These are phyloP conservation scores for Papilio aristodemus DNA, from an alignment of 1,140 invertebrate species.

Conservation along the genomic window DNA sequence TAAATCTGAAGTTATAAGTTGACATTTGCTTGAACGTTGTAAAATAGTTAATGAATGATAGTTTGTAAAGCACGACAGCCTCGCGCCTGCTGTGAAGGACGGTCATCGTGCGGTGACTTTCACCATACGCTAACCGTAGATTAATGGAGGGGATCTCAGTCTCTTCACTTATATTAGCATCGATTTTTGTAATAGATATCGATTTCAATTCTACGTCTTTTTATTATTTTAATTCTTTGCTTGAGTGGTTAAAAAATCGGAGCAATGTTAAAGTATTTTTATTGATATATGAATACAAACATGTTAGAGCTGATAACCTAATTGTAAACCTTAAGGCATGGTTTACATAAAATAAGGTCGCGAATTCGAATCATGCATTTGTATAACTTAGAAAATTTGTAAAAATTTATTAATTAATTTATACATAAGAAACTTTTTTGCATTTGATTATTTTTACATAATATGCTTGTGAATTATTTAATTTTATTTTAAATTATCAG, in stretches of 20 bases:
- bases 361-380: background rate
- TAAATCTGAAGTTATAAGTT: constrained; percentile 12
- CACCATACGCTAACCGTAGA: constrained; percentile 23
- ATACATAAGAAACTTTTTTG: too few species aligned
- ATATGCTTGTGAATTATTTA: too few species aligned
- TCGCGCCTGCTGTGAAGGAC: constrained; percentile 18
- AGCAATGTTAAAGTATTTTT: background rate
- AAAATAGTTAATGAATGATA: constrained; percentile 10
- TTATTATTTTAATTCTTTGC: background rate
- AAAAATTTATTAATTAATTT: too few species aligned
- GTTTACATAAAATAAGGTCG: background rate
- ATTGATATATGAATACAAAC: background rate
- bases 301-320: background rate
- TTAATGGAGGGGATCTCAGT: constrained; percentile 6
- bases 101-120: constrained; percentile 22
- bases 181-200: background rate
- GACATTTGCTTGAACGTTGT: constrained; percentile 6
- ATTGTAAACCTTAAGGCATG: background rate
- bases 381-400: too few species aligned
- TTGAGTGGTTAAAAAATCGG: background rate
- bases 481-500: background rate
- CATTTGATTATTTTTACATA: too few species aligned
- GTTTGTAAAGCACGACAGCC: constrained; percentile 11
- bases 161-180: constrained; percentile 9
- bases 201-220: background rate